Evolutionary conservation across 2,888 invertebrate genomes (phyloP).

Genomic region (Eumacrocentrus americanus): DNA sequence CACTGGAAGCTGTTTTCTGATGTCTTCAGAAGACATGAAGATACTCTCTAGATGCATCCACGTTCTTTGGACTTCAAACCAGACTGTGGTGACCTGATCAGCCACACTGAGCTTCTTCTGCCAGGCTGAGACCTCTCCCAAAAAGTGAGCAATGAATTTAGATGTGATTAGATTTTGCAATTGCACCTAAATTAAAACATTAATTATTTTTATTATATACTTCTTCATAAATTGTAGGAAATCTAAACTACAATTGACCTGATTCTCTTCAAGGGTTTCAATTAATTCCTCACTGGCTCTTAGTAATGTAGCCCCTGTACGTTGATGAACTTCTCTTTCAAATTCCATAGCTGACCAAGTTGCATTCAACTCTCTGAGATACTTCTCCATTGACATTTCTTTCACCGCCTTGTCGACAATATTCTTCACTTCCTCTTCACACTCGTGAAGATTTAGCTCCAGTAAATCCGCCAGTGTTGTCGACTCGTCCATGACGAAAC

Average conservation of each 20-base stretch:
- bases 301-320: slow-evolving; percentile 86
- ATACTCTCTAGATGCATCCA: slow-evolving; percentile 98
- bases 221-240: not conserved
- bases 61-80: slow-evolving; percentile 96
- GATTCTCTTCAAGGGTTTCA: slow-evolving; percentile 96
- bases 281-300: slow-evolving; percentile 94
- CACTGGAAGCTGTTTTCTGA: slow-evolving; percentile 89
- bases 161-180: slow-evolving; percentile 96
- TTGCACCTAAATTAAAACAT: slow-evolving; percentile 70
- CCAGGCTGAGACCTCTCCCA: slow-evolving; percentile 94
- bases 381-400: slow-evolving; percentile 98
- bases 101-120: slow-evolving; percentile 90
- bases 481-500: slow-evolving; percentile 90
- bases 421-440: slow-evolving; percentile 96
- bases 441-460: slow-evolving; percentile 91
- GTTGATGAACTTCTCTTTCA: slow-evolving; percentile 83
- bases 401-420: slow-evolving; percentile 98
- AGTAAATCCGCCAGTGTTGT: slow-evolving; percentile 92
- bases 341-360: slow-evolving; percentile 96
- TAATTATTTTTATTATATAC: not conserved
- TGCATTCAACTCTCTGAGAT: slow-evolving; percentile 83
- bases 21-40: slow-evolving; percentile 97
- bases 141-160: slow-evolving; percentile 94
- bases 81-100: slow-evolving; percentile 89
- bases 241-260: slow-evolving; percentile 67